Base-by-base conservation (phyloP, 1,140 invertebrate species). In the Aphis craccivora region DNA sequence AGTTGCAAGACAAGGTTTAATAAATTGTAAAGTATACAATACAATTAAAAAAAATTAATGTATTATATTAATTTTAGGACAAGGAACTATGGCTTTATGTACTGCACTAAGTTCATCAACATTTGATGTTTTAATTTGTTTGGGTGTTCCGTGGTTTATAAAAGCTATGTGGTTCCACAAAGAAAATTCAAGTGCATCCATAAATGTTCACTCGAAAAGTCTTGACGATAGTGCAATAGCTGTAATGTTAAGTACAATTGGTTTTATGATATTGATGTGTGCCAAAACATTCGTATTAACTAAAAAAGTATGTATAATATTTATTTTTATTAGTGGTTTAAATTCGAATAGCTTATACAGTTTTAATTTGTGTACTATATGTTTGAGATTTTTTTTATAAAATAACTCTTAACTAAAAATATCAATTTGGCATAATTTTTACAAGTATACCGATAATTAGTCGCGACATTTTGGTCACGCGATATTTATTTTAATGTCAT, bases 1-100 rank as follows among this genome's bases (percentile, higher is more conserved):
- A 67, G 97, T 98, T 3, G 96, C 97, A 2, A 97, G 97, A 94
- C 97, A 97, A 96, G 97, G 97, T 97, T 40, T 37, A 45, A 55
- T 20, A 53, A 87, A 83, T 14, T 18, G 1, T 40, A 11, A 84
- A 35, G 30, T 40, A 30, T 40, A 67, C 11, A 51, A 84, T 8
- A 51, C 22, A n/a, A 51, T 11, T 14, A 25, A 1, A 60, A 30
- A 60, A 30, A 94, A 81, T 67, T 25, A 43, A 90, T 35, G 23
- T 91, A 83, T 87, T n/a, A 55, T 94, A 87, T n/a, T 93, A 93
- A 90, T 94, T 94, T 53, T 93, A 95, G 95, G 95, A 53, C 94
- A 95, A 93, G 96, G 96, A 18, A 95, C 96, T 67, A 96, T 96
- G 96, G 96, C 96, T 1, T 94, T 96, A 14, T 95, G 95, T 81